A percentile compares a stretch with the other conserved stretches of the same genome.
Conservation (phyloP, 2,113 vertebrate genomes). For the Eolophus roseicapilla region DNA sequence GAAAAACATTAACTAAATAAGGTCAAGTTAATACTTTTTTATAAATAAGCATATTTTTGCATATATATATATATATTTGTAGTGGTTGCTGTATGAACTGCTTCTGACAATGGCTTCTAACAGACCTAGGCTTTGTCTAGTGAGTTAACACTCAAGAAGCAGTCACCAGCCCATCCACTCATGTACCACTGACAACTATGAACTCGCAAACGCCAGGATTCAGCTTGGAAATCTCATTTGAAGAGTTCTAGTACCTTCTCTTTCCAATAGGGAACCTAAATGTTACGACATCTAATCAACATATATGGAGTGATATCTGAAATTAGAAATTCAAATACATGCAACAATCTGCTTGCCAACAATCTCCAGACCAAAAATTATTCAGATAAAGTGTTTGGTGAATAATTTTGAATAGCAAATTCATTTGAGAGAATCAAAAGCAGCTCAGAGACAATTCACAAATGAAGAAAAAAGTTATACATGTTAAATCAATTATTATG, state of each 20-base stretch:
- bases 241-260: not conserved
- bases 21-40: not conserved
- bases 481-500: constrained; percentile 36
- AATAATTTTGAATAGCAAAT: constrained; percentile 64
- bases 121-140: not conserved
- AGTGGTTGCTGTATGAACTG: not conserved
- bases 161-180: not conserved
- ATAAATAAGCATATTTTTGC: not conserved
- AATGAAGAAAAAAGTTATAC: constrained; percentile 32
- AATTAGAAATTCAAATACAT: constrained; percentile 63
- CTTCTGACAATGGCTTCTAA: not conserved
- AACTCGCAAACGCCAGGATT: not conserved
- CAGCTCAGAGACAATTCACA: constrained; percentile 42
- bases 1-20: not conserved
- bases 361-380: constrained; percentile 57
- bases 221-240: constrained; percentile 6
- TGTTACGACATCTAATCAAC: constrained; percentile 33
- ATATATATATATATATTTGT: not conserved
- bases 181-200: not conserved
- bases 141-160: not conserved
- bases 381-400: constrained; percentile 63
- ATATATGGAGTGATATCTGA: constrained; percentile 6
- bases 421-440: constrained; percentile 44
- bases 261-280: constrained; percentile 2
- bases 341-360: constrained; percentile 55